phyloP scores from a whole-genome alignment of 2,888 invertebrate species.

The Galerucella nymphaeae region DNA sequence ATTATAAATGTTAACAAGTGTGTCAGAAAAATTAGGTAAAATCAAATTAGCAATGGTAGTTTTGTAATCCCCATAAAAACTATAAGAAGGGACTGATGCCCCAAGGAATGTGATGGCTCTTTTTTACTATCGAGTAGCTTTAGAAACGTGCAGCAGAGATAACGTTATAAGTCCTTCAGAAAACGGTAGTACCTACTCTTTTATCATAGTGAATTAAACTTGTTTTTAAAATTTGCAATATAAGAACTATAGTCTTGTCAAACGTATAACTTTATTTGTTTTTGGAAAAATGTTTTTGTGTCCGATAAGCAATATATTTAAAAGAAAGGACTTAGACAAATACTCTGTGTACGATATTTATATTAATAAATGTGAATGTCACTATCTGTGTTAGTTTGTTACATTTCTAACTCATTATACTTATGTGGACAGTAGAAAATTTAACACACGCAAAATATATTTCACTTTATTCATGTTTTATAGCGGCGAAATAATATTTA shows the following conservation, averaged over 20 bases:
- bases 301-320: conserved; percentile 32
- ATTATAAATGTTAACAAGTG: conserved; percentile 5
- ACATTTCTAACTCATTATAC: conserved; percentile 60
- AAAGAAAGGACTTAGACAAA: conserved; percentile 25
- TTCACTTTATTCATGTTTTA: background rate
- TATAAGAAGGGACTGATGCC: conserved; percentile 60
- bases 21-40: background rate
- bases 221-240: background rate
- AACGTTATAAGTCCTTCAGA: conserved; percentile 36
- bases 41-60: conserved; percentile 4
- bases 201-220: too few relatives aligned
- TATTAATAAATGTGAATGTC: conserved; percentile 63
- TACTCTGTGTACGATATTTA: conserved; percentile 45
- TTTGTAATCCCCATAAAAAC: conserved; percentile 36
- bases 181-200: background rate
- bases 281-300: background rate
- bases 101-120: conserved; percentile 64
- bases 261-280: too few relatives aligned
- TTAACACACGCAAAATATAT: conserved; percentile 20
- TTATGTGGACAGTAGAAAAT: conserved; percentile 55
- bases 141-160: conserved; percentile 52
- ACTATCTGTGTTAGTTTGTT: conserved; percentile 66
- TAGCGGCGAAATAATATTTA: background rate
- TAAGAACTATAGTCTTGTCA: background rate
- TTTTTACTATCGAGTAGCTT: conserved; percentile 59